Percentiles rank a stretch among this genome's conserved stretches.
phyloP scores from a whole-genome alignment of 2,888 invertebrate species.

The Cremastinae sp. region DNA sequence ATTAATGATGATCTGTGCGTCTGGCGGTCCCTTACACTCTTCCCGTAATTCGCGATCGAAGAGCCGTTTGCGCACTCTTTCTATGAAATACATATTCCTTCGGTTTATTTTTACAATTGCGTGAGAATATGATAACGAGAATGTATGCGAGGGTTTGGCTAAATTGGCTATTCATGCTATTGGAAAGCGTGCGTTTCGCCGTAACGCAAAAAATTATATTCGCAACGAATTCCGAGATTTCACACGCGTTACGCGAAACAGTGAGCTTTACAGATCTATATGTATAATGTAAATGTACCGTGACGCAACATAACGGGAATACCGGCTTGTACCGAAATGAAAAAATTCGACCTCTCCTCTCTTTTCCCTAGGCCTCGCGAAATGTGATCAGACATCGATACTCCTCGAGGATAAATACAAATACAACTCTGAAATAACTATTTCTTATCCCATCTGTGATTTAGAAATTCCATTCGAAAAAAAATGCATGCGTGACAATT shows the following conservation, averaged over 20 bases:
- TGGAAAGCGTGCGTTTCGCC: conserved; percentile 35
- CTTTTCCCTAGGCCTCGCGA: background rate
- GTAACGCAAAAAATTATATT: conserved; percentile 45
- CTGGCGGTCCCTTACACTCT: background rate
- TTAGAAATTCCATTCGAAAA: conserved; percentile 9
- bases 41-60: conserved; percentile 18
- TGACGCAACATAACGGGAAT: conserved; percentile 45
- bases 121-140: background rate
- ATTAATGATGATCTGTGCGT: too few species aligned
- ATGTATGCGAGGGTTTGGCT: conserved; percentile 10
- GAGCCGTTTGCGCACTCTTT: background rate
- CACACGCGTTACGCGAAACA: conserved; percentile 31
- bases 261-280: conserved; percentile 31
- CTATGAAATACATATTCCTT: too few species aligned
- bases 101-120: background rate
- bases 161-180: conserved; percentile 36
- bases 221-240: conserved; percentile 32
- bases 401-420: background rate
- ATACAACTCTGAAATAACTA: too few species aligned
- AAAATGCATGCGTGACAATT: conserved; percentile 44
- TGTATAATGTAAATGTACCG: conserved; percentile 16
- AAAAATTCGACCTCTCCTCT: conserved; percentile 1
- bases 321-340: background rate
- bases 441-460: background rate
- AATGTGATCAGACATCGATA: background rate